Evolutionary conservation across 2,113 vertebrate genomes (phyloP), one percentile per base, ranked within the genome.

Genomic region (Synodontis membranacea): DNA sequence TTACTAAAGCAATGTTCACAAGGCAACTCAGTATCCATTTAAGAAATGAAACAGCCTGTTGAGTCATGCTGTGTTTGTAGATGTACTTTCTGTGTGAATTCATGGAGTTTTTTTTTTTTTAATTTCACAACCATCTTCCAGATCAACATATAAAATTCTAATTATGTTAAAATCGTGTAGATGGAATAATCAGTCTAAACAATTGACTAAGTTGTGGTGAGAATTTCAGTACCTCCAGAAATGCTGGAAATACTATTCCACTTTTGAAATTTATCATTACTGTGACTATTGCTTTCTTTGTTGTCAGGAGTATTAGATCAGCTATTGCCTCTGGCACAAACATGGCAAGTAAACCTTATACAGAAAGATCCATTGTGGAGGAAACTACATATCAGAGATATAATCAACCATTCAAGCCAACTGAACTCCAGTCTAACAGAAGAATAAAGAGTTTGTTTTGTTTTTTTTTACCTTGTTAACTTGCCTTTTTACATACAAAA

Each of bases 261-360:
- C 34, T 28, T 56, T 14, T 42, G 84, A 85, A 48, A 46, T 75
- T 78, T 31, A 37, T 79, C 83, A 84, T 84, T 76, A 78, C 31
- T 66, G 74, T 28, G 58, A 79, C 60, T 50, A 79, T 28, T 85
- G 44, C 75, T 79, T 66, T 52, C 46, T 25, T 46, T 50, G 72
- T 66, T 64, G 84, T 80, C 37, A 42, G 34, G 80, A 66, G 48
- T 79, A 86, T 81, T 86, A 31, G 17, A 81, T 72, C 39, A 50
- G 84, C 62, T 80, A 21, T 68, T 68, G 84, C 84, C 76, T 80
- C 46, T 72, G 84, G 84, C 84, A 58, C 25, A 44, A 56, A 80
- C 34, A 68, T 52, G 48, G 84, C 60, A 70, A 86, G 34, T 70
- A 52, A 85, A 68, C 25, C 76, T 80, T 66, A 86, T 86, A 66